Percentiles rank a stretch among this genome's conserved stretches.
phyloP scores from a whole-genome alignment of 2,797 vertebrate species.

The Glossophaga mutica region DNA sequence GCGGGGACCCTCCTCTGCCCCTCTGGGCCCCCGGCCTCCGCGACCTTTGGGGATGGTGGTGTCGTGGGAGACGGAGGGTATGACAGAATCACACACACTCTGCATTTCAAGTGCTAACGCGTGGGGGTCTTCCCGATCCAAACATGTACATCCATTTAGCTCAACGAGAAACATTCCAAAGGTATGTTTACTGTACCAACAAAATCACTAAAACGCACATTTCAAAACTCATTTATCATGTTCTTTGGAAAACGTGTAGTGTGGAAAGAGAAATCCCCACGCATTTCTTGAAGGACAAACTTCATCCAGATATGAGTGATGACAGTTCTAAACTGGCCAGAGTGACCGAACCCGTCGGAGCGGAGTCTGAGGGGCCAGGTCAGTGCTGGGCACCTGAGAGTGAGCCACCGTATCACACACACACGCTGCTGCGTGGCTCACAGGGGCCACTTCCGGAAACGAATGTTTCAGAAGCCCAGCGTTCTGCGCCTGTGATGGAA shows the following conservation, averaged over 20 bases:
- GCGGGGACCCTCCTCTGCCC: no score
- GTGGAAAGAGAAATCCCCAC: background rate
- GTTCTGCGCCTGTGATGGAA: background rate
- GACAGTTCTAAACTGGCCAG: background rate
- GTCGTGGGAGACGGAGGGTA: background rate
- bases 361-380: background rate
- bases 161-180: background rate
- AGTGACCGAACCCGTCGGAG: background rate
- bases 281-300: background rate
- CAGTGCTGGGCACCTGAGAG: fast-evolving
- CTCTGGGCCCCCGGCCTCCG: fast-evolving
- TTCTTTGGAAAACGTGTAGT: background rate
- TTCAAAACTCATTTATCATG: background rate
- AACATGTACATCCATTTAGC: background rate
- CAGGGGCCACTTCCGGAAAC: background rate
- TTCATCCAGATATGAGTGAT: background rate
- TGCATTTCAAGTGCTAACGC: background rate
- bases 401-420: background rate
- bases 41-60: background rate
- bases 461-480: background rate
- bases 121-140: background rate
- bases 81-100: background rate
- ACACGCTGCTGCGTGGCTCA: background rate
- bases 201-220: background rate
- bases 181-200: background rate